Evolutionary conservation across 2,797 vertebrate species (phyloP).

Genomic region (Pipistrellus nathusii): DNA sequence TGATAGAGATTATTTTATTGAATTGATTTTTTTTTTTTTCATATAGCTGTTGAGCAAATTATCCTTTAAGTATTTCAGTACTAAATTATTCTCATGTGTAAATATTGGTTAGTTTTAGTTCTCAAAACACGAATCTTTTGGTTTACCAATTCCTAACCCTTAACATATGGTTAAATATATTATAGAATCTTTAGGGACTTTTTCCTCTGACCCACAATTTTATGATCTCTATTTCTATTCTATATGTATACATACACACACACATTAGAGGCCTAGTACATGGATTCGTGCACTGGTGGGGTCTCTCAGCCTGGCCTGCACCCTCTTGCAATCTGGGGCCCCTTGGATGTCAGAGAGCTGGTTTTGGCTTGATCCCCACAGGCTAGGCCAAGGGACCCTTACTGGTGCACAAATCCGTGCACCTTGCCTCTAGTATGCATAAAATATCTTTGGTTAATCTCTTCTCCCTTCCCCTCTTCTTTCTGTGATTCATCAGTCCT

Average conservation of each 20-base stretch:
- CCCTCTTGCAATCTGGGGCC: too few species aligned
- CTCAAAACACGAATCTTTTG: constrained; percentile 52
- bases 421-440: too few species aligned
- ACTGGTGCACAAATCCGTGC: too few species aligned
- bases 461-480: too few species aligned
- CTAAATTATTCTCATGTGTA: constrained; percentile 3
- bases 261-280: too few species aligned
- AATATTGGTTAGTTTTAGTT: constrained; percentile 38
- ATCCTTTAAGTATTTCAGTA: constrained; percentile 16
- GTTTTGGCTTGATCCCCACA: too few species aligned
- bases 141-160: neutral
- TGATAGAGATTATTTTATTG: constrained; percentile 33
- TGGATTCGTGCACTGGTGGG: too few species aligned
- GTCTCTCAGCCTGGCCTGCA: too few species aligned
- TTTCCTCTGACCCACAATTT: constrained; percentile 16
- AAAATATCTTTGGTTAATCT: too few species aligned
- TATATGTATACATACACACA: neutral
- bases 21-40: neutral
- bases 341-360: too few species aligned
- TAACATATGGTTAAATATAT: neutral
- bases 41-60: constrained; percentile 7
- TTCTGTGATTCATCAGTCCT: too few species aligned
- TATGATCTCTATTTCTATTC: constrained; percentile 53
- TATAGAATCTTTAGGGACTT: neutral
- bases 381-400: too few species aligned